Evolutionary conservation across 2,888 invertebrate species (phyloP), one percentile per base, ranked within the genome.

Genomic region (Pimpla rufipes): DNA sequence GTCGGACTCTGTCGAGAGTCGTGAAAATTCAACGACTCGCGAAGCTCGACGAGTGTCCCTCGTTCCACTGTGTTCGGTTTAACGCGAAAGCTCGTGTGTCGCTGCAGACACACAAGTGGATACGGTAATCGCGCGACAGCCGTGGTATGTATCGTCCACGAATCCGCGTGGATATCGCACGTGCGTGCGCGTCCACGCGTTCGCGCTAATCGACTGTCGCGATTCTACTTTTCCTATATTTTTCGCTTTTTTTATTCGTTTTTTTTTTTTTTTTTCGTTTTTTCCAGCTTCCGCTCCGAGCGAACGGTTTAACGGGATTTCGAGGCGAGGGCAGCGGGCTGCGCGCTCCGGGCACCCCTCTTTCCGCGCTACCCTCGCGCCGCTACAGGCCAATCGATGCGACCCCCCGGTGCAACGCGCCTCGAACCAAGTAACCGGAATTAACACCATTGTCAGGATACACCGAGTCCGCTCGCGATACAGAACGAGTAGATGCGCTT

Each of bases 221-320:
- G 42, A 23, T 68, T 77, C 47, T 55, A 18, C 18, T 66, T 29
- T 74, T 68, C 75, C 37, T 59, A 16, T 67, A 21, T 2, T n/a
- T n/a, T 3, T 55, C 42, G 40, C 55, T 35, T 8, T 37, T 71
- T n/a, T 62, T 47, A n/a, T 45, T 59, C 23, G 67, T 37, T 2
- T n/a, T n/a, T 3, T 55, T 50, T 47, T 62, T 35, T 8, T 37
- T 71, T n/a, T 62, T 47, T 68, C 70, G 62, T 55, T 52, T 52
- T 40, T 47, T 42, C 0, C 47, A 79, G 70, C 4, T 21, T 18
- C 21, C 35, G 64, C 73, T 47, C 59, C 79, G 74, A 68, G 62
- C 74, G 73, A 59, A 77, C 50, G 77, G 59, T 68, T 82, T 71
- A 82, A 85, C 76, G 64, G 74, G 79, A 83, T 80, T 82, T 71